Conservation (phyloP, 2,113 vertebrate genomes). For the Coryphaenoides rupestris region DNA sequence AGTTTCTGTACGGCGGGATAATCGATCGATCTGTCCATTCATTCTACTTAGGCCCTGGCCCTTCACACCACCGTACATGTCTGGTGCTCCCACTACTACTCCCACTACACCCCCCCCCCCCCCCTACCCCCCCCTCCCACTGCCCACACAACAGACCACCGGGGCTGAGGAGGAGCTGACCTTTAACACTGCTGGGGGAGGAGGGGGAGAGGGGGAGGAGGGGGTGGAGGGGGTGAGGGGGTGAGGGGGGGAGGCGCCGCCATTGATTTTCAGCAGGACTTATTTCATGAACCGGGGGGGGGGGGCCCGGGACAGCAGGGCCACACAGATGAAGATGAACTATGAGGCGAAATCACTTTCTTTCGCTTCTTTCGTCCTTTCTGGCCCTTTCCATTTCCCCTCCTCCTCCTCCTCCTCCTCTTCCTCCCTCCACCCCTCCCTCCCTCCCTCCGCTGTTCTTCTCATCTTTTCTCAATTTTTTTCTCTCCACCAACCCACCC, state of each 20-base stretch:
- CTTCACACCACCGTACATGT: constrained; percentile 73
- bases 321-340: constrained; percentile 80
- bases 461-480: not conserved
- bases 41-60: constrained; percentile 76
- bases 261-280: constrained; percentile 82
- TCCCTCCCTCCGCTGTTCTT: constrained; percentile 33
- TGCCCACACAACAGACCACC: constrained; percentile 70
- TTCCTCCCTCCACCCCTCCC: no score
- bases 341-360: constrained; percentile 72
- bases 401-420: constrained; percentile 35
- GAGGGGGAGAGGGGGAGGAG: no score
- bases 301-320: constrained; percentile 73
- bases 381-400: constrained; percentile 44
- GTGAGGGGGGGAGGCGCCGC: no score
- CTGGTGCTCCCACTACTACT: no score
- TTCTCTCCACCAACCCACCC: no score
- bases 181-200: constrained; percentile 73
- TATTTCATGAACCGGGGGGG: constrained; percentile 79
- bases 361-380: no score
- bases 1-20: constrained; percentile 71
- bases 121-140: no score
- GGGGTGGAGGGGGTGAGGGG: no score
- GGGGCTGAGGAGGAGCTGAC: constrained; percentile 74
- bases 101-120: no score
- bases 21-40: constrained; percentile 76